A percentile compares a stretch with the other conserved stretches of the same genome.
These are phyloP conservation scores for Caenorhabditis imperialis DNA, from an alignment of 2,888 invertebrate species.

Conservation along the genomic window DNA sequence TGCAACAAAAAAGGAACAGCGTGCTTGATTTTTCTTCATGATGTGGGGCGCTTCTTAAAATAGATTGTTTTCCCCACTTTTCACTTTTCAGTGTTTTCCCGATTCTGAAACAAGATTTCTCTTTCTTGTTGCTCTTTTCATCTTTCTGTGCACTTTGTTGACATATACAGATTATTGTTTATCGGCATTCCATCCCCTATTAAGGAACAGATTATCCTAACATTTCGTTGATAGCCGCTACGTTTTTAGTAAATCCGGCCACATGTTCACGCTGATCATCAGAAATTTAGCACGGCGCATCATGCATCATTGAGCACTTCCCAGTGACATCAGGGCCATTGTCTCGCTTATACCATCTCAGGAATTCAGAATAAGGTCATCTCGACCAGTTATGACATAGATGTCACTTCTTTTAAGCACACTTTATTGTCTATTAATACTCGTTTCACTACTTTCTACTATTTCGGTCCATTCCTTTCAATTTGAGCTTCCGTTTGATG, in stretches of 20 bases:
- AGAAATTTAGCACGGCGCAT: slow-evolving; percentile 5
- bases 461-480: slow-evolving; percentile 7
- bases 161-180: not conserved
- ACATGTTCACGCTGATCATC: slow-evolving; percentile 6
- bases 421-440: slow-evolving; percentile 20
- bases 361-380: slow-evolving; percentile 4
- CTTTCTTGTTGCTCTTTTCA: not conserved
- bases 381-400: slow-evolving; percentile 15
- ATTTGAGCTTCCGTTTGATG: slow-evolving; percentile 14
- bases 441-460: slow-evolving; percentile 1
- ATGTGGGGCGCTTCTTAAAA: not conserved
- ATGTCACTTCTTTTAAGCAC: slow-evolving; percentile 5
- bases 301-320: slow-evolving; percentile 33
- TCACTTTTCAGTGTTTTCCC: not conserved
- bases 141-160: slow-evolving; percentile 30
- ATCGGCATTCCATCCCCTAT: not conserved
- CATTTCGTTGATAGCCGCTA: not conserved
- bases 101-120: not conserved
- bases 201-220: not conserved
- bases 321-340: slow-evolving; percentile 12
- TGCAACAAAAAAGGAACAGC: too few species aligned
- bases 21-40: too few species aligned
- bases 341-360: slow-evolving; percentile 26
- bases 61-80: not conserved
- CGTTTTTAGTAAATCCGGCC: not conserved